Conservation (phyloP, 2,888 invertebrate species). For the Brenthis hecate region DNA sequence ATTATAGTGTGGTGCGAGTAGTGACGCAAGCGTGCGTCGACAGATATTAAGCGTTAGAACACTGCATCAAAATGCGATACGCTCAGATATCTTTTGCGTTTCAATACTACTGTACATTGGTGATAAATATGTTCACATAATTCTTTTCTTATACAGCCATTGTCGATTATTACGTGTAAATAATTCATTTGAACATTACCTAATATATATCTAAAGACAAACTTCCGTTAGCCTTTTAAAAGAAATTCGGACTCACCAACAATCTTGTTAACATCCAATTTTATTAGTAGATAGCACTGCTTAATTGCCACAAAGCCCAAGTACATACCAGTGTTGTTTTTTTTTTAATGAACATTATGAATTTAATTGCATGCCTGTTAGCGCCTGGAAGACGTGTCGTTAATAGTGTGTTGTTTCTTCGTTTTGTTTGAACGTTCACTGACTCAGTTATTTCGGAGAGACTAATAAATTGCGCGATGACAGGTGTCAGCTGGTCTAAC, state of each 20-base stretch:
- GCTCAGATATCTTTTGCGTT: slow-evolving; percentile 56
- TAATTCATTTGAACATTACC: not conserved
- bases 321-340: slow-evolving; percentile 2
- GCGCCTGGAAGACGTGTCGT: slow-evolving; percentile 71
- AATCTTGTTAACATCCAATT: no score
- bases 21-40: slow-evolving; percentile 78
- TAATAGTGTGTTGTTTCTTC: slow-evolving; percentile 79
- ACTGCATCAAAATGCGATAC: slow-evolving; percentile 62
- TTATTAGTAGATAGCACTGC: no score
- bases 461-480: slow-evolving; percentile 82
- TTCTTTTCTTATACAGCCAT: slow-evolving; percentile 46
- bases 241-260: no score
- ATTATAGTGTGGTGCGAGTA: slow-evolving; percentile 72
- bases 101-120: slow-evolving; percentile 55
- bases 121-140: slow-evolving; percentile 64
- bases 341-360: slow-evolving; percentile 49
- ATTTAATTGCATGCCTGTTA: slow-evolving; percentile 69
- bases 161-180: slow-evolving; percentile 1
- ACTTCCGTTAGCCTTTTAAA: no score
- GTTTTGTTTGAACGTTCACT: slow-evolving; percentile 79
- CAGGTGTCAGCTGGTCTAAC: slow-evolving; percentile 82
- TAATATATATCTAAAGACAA: not conserved
- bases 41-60: slow-evolving; percentile 79
- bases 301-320: not conserved
- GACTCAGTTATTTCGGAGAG: slow-evolving; percentile 81